phyloP scores from a whole-genome alignment of 2,113 vertebrate genomes.

The Nycticebus coucang region DNA sequence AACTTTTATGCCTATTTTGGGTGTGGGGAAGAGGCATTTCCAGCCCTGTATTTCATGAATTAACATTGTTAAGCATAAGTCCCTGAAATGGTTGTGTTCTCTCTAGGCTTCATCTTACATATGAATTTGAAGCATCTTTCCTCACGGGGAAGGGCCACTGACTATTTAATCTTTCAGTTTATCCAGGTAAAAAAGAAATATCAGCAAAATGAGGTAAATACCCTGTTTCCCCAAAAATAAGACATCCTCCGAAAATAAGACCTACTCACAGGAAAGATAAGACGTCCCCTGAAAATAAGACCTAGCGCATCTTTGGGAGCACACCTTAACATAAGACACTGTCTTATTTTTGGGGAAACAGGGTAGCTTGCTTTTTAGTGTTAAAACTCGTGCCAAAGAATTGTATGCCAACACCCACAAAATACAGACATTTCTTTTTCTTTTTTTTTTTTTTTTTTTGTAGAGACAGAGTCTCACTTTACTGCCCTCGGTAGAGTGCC shows the following conservation, averaged over 20 bases:
- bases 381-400: not conserved
- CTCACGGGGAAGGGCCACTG: not conserved
- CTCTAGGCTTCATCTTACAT: not conserved
- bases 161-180: not conserved
- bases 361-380: not conserved
- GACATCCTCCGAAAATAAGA: no score
- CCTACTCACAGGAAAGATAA: no score
- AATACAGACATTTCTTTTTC: constrained; percentile 11
- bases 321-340: no score
- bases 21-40: not conserved
- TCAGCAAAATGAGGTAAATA: not conserved
- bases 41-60: not conserved
- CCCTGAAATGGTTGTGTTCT: not conserved
- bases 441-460: no score
- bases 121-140: not conserved
- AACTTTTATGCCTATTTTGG: not conserved
- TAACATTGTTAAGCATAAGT: not conserved
- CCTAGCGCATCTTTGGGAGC: no score
- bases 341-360: no score
- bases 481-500: no score
- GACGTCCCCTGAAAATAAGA: no score
- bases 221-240: no score
- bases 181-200: not conserved
- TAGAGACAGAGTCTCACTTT: no score
- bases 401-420: not conserved